Percentiles rank a stretch among this genome's conserved stretches.
These are phyloP conservation scores for Pseudopodoces humilis DNA, from an alignment of 2,113 vertebrate genomes.

Conservation along the genomic window DNA sequence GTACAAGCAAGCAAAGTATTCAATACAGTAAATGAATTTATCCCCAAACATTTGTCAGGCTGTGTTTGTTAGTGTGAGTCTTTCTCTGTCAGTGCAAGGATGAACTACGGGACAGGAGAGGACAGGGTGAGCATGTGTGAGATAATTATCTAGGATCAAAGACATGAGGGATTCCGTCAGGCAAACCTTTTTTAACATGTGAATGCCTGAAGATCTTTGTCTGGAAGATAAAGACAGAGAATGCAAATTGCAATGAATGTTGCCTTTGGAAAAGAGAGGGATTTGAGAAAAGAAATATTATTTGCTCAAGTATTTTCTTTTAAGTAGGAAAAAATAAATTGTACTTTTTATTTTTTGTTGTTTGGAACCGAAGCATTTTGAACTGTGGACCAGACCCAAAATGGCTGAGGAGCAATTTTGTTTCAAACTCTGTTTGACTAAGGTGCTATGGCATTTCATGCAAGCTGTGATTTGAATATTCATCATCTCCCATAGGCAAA, in stretches of 20 bases:
- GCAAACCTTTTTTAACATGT: background rate
- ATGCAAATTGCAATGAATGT: background rate
- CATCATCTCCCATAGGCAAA: constrained; percentile 45
- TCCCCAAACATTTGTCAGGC: background rate
- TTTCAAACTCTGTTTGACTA: constrained; percentile 28
- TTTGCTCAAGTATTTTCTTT: background rate
- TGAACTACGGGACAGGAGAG: background rate
- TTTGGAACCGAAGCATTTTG: background rate
- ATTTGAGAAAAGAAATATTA: background rate
- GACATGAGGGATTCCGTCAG: background rate
- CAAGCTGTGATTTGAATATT: constrained; percentile 62
- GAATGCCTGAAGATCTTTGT: background rate
- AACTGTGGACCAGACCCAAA: background rate
- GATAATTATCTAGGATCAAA: background rate
- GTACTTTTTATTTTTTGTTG: background rate
- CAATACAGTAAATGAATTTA: background rate
- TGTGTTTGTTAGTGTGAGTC: background rate
- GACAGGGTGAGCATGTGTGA: background rate
- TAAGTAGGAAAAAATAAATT: background rate
- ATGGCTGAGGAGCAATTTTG: background rate
- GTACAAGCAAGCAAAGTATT: background rate
- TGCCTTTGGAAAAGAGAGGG: background rate
- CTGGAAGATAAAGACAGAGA: background rate
- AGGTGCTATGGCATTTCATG: constrained; percentile 11
- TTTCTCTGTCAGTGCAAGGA: background rate